Percentiles rank a stretch among this genome's conserved stretches.
Conservation (phyloP, 2,113 vertebrate species). For the Gambusia affinis region DNA sequence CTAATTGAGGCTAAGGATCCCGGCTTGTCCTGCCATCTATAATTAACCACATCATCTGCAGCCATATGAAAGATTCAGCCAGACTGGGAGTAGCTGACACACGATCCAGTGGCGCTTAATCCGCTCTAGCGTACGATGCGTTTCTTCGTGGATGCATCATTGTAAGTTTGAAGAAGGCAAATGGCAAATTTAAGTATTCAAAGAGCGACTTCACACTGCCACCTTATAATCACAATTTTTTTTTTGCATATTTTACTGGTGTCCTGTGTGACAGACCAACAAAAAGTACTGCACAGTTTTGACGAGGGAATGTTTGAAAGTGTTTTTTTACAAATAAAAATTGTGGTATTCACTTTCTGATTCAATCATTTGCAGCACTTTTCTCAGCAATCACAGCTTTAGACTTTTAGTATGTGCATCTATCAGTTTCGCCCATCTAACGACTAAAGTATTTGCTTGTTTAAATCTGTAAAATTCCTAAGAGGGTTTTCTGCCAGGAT, state of each 20-base stretch:
- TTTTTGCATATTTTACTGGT: not conserved
- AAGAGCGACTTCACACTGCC: not conserved
- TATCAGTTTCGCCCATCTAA: too few relatives aligned
- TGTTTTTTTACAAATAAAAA: not conserved
- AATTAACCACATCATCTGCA: constrained; percentile 78
- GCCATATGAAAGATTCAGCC: constrained; percentile 80
- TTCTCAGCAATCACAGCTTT: not conserved
- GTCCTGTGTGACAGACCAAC: not conserved
- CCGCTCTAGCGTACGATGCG: constrained; percentile 37
- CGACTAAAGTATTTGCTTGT: too few relatives aligned
- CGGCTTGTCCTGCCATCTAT: constrained; percentile 80
- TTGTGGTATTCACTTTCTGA: not conserved
- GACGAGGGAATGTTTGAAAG: not conserved
- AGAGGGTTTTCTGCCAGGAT: not conserved
- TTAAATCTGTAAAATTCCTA: not conserved
- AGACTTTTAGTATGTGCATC: not conserved
- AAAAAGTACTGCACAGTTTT: not conserved
- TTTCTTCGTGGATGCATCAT: constrained; percentile 24
- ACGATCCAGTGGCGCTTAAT: constrained; percentile 64
- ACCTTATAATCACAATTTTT: not conserved
- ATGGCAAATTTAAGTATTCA: not conserved
- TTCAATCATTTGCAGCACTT: not conserved
- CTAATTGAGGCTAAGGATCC: constrained; percentile 82
- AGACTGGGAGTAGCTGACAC: constrained; percentile 73
- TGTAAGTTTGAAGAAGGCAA: constrained; percentile 2